Evolutionary conservation across 92 coral and sea anemone genomes (phyloP).

Genomic region (Virgularia gustaviana): DNA sequence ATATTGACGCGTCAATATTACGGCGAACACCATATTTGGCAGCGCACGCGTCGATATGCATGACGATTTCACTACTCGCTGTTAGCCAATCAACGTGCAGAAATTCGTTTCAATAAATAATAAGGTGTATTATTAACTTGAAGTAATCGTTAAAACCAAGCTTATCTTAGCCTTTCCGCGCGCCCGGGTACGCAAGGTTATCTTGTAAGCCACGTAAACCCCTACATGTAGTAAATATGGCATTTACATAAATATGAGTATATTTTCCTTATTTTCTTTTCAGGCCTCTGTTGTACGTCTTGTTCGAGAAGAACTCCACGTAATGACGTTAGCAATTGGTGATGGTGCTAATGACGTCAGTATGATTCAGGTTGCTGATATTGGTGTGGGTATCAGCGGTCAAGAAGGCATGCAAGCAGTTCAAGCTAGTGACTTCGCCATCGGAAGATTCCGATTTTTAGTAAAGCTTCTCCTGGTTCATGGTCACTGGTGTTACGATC

Average conservation of each 20-base stretch:
- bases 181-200: too few relatives aligned
- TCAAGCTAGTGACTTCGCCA: constrained; percentile 99
- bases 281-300: constrained; percentile 93
- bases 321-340: constrained; percentile 96
- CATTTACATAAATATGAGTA: background rate
- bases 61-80: too few relatives aligned
- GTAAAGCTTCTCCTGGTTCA: constrained; percentile 80
- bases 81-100: too few relatives aligned
- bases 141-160: too few relatives aligned
- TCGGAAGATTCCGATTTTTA: constrained; percentile 88
- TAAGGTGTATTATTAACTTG: too few relatives aligned
- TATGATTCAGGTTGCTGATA: constrained; percentile 99
- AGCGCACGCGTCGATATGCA: too few relatives aligned
- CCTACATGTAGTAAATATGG: too few relatives aligned
- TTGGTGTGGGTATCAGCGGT: constrained; percentile 94
- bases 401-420: constrained; percentile 99
- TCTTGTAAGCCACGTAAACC: too few relatives aligned
- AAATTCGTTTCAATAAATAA: too few relatives aligned
- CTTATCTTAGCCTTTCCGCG: too few relatives aligned
- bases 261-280: background rate
- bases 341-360: constrained; percentile 99
- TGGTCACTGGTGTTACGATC: constrained; percentile 99
- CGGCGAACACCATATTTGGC: too few relatives aligned
- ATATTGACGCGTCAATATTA: too few relatives aligned
- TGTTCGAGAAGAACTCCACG: constrained; percentile 82